Conservation (phyloP, 2,797 vertebrate species). For the Apodemus agrarius region DNA sequence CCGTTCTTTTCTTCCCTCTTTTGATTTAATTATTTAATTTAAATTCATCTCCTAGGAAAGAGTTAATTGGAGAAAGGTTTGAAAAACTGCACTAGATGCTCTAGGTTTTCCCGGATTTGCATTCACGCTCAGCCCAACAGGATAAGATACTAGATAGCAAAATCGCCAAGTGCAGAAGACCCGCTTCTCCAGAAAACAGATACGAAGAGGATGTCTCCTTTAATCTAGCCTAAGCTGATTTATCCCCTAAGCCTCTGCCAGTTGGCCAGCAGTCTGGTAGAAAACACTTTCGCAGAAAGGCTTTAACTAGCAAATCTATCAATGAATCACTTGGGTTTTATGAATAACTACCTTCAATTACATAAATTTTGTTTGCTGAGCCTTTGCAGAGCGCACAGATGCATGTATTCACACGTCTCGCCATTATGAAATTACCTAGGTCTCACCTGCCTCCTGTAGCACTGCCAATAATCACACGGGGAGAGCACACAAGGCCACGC, state of each 20-base stretch:
- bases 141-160: background rate
- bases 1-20: background rate
- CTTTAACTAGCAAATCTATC: background rate
- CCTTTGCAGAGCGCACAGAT: slow-evolving; percentile 6
- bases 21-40: background rate
- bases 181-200: background rate
- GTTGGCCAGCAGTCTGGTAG: background rate
- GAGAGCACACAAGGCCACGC: background rate
- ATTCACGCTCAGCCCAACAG: background rate
- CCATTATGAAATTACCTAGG: background rate
- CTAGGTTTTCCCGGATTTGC: background rate
- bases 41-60: background rate
- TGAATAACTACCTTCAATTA: slow-evolving; percentile 30
- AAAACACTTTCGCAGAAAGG: slow-evolving; percentile 14
- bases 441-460: background rate
- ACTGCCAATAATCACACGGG: background rate
- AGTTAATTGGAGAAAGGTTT: background rate
- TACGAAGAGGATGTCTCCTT: background rate
- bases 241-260: background rate
- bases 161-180: rapidly evolving
- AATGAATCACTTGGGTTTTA: slow-evolving; percentile 15
- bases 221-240: background rate
- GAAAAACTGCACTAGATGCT: background rate
- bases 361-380: slow-evolving; percentile 24
- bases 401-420: background rate